Conservation (phyloP, 2,113 vertebrate species). For the Clarias macrocephalus region DNA sequence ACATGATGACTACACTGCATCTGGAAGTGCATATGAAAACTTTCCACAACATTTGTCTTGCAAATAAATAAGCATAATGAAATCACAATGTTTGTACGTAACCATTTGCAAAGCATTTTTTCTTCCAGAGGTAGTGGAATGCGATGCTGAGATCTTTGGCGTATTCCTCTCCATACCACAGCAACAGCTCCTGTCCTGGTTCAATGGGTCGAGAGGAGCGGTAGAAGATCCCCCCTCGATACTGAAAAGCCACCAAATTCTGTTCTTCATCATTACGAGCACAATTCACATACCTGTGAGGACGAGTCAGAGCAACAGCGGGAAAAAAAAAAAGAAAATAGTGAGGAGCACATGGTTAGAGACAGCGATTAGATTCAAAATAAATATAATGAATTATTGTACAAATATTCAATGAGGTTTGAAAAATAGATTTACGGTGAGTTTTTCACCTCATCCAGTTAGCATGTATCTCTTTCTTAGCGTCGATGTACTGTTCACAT, state of each 20-base stretch:
- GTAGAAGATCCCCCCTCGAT: slow-evolving; percentile 4
- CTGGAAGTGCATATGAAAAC: not conserved
- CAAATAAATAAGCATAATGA: not conserved
- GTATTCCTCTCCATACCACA: slow-evolving; percentile 19
- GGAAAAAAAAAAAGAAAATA: no score
- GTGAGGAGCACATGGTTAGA: not conserved
- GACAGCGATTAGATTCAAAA: not conserved
- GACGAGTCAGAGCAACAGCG: not conserved
- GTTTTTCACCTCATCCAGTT: slow-evolving; percentile 11
- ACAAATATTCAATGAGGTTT: not conserved
- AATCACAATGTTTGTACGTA: not conserved
- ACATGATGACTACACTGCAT: not conserved
- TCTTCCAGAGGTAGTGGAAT: slow-evolving; percentile 23
- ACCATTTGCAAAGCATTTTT: slow-evolving; percentile 29
- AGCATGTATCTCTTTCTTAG: not conserved
- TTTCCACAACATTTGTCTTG: not conserved
- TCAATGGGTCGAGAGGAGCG: slow-evolving; percentile 17
- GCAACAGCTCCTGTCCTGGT: slow-evolving; percentile 4
- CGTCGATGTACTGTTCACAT: slow-evolving; percentile 13
- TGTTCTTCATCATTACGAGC: slow-evolving; percentile 9
- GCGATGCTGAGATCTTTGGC: slow-evolving; percentile 19
- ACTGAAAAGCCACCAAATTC: slow-evolving; percentile 22
- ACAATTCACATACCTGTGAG: slow-evolving; percentile 13
- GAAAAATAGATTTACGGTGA: not conserved
- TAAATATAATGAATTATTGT: not conserved